These are phyloP conservation scores for Martes martes DNA, from an alignment of 2,113 vertebrate genomes.

Conservation along the genomic window DNA sequence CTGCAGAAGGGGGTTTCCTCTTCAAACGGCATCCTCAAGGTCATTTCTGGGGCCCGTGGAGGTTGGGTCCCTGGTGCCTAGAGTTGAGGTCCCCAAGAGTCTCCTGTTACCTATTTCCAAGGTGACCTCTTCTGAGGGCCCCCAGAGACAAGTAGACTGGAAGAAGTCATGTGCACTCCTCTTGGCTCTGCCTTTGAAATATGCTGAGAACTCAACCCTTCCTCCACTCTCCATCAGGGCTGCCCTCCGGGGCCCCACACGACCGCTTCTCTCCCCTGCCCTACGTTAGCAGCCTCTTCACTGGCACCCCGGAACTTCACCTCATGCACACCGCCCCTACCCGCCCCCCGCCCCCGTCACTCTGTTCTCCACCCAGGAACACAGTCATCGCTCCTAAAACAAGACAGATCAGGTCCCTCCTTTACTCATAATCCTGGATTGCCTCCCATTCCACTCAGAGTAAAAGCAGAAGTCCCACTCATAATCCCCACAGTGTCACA, in stretches of 20 bases:
- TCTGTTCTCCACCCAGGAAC: not conserved
- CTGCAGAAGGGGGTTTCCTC: not conserved
- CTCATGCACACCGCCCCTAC: too few relatives aligned
- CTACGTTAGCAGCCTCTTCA: not conserved
- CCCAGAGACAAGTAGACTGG: not conserved
- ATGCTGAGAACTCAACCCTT: not conserved
- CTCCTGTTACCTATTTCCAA: not conserved
- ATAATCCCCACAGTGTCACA: not conserved
- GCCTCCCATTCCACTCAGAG: not conserved
- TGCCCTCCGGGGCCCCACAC: not conserved
- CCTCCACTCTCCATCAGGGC: too few relatives aligned
- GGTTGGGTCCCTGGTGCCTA: not conserved
- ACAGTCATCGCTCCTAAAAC: not conserved
- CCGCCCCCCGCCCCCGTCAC: fast-evolving
- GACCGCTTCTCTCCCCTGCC: not conserved
- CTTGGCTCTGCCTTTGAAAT: not conserved
- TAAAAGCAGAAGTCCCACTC: not conserved
- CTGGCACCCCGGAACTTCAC: not conserved
- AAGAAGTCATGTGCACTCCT: not conserved
- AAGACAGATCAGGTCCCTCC: not conserved
- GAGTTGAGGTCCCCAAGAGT: not conserved
- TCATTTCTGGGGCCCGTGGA: not conserved
- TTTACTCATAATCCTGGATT: not conserved
- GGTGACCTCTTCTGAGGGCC: not conserved
- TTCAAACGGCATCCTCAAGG: not conserved